Base-by-base conservation (phyloP, 1,140 invertebrate genomes). In the Bradynema listronoti region DNA sequence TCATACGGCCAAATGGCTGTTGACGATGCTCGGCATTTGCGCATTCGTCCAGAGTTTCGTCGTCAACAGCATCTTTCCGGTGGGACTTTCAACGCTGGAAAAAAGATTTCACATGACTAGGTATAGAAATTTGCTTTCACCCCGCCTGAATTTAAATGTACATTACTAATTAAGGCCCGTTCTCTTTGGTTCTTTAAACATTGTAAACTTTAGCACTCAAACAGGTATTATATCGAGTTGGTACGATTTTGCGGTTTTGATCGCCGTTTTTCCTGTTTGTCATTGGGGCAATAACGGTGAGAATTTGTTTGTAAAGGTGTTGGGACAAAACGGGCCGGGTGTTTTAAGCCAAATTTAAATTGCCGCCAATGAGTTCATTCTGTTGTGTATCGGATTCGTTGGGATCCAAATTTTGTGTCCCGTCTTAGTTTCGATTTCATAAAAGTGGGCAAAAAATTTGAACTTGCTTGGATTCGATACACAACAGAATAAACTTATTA, bases 221-320 rank as follows among this genome's bases (percentile, higher is more conserved):
- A 77, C 74, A n/a, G 74, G 74, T 32, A 78, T 77, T 41, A 78
- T 77, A 45, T 73, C 73, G 1, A 74, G 70, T 62, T 78, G 75
- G 74, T 77, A 77, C 49, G 74, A 77, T 56, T 78, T 77, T 43
- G 74, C 74, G 16, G 71, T 78, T 1, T 56, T 77, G 19, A 39
- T 77, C 14, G 73, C 75, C 51, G 75, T 77, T 19, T 77, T 77
- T 57, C 74, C 74, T 9, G 73, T 78, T 9, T 77, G 74, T 56
- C 75, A 78, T 50, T 77, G 72, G 72, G 74, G 74, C 49, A 78
- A 76, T 58, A 65, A 41, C 36, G 73, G 69, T 63, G 49, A 33
- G 39, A 25, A n/a, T n/a, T n/a, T n/a, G n/a, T n/a, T n/a, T n/a
- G n/a, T n/a, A n/a, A n/a, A 30, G 9, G 47, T 50, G 3, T 39